These are phyloP conservation scores for Drosophila robusta DNA, from an alignment of 2,888 invertebrate species.

Conservation along the genomic window DNA sequence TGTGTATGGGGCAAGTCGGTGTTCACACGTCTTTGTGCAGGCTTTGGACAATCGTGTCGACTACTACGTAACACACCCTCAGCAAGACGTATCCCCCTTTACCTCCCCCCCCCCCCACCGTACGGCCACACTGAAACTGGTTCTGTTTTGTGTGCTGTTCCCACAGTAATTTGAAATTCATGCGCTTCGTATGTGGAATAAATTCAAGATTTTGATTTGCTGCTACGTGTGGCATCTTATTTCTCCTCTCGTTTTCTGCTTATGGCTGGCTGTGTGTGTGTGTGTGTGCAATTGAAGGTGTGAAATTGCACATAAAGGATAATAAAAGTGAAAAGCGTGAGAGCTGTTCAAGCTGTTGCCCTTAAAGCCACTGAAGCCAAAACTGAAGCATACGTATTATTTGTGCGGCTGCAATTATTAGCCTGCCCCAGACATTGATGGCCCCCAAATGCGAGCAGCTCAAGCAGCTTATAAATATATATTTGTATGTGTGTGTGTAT, in stretches of 20 bases:
- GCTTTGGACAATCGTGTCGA: conserved; percentile 53
- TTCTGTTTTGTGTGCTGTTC: conserved; percentile 55
- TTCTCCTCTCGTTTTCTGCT: conserved; percentile 6
- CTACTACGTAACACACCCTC: conserved; percentile 25
- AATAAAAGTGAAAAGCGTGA: conserved; percentile 74
- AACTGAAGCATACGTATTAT: neutral
- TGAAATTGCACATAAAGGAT: conserved; percentile 77
- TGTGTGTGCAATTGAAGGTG: conserved; percentile 70
- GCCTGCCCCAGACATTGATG: conserved; percentile 4
- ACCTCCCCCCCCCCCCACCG: neutral
- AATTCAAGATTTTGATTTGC: conserved; percentile 81
- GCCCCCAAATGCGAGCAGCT: neutral
- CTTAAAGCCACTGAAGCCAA: conserved; percentile 23
- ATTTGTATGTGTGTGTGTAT: neutral
- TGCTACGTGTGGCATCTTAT: conserved; percentile 71
- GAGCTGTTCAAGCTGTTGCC: conserved; percentile 20
- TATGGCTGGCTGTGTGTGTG: conserved; percentile 2
- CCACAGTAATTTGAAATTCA: conserved; percentile 82
- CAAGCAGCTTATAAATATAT: neutral
- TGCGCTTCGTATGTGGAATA: conserved; percentile 83
- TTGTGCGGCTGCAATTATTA: conserved; percentile 7
- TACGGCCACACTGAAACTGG: conserved; percentile 8
- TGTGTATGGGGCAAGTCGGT: conserved; percentile 51
- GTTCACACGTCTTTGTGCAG: conserved; percentile 54
- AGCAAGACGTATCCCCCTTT: neutral